These are phyloP conservation scores for Tragelaphus imberbis DNA, from an alignment of 2,113 vertebrate species.

Conservation along the genomic window DNA sequence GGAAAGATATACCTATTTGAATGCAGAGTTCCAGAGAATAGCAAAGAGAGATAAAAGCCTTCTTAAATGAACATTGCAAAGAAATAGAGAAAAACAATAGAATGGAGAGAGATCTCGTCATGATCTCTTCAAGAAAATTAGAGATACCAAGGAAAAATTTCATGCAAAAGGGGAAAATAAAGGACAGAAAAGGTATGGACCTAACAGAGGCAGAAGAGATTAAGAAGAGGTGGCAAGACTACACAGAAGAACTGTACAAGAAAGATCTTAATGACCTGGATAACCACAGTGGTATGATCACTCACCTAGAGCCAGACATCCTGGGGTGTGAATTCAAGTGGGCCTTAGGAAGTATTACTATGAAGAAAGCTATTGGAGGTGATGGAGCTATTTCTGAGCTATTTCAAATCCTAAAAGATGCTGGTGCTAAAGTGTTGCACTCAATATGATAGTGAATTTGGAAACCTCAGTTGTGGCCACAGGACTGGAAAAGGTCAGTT, in stretches of 20 bases:
- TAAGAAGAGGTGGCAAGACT: neutral
- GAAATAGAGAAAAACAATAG: neutral
- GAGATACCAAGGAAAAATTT: neutral
- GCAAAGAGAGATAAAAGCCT: neutral
- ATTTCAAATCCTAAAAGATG: neutral
- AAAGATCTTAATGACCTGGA: neutral
- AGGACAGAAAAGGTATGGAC: neutral
- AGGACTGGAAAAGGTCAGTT: neutral
- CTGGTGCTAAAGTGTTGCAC: neutral
- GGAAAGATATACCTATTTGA: neutral
- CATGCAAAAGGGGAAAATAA: neutral
- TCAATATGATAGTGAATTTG: neutral
- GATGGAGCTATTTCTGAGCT: neutral
- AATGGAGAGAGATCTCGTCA: neutral
- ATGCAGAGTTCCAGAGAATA: neutral
- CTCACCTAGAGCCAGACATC: neutral
- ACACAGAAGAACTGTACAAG: neutral
- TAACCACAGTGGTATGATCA: neutral
- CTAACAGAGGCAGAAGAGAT: neutral
- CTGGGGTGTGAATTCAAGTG: neutral
- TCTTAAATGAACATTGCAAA: neutral
- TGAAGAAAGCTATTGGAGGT: neutral
- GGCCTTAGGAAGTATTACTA: neutral
- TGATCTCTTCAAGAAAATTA: neutral
- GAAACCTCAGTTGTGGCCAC: neutral